These are phyloP conservation scores for Maconellicoccus hirsutus DNA, from an alignment of 1,140 invertebrate species.

Conservation along the genomic window DNA sequence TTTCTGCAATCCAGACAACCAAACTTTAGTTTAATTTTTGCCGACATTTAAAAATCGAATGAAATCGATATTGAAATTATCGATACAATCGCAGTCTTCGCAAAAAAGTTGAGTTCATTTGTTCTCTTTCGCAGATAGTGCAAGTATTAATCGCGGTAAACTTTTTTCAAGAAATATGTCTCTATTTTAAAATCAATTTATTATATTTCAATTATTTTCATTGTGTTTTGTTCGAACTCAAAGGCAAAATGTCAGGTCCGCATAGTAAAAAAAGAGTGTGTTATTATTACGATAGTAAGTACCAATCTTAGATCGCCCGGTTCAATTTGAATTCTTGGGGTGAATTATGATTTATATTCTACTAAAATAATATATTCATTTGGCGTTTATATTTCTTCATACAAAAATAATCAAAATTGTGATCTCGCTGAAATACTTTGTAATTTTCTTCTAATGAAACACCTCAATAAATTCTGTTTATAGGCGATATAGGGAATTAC, in stretches of 20 bases:
- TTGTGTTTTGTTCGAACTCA: neutral
- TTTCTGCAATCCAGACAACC: too few relatives aligned
- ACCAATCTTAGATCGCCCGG: conserved; percentile 24
- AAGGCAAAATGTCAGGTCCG: conserved; percentile 23
- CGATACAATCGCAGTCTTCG: too few relatives aligned
- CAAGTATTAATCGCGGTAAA: neutral
- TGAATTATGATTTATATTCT: conserved; percentile 26
- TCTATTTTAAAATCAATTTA: neutral
- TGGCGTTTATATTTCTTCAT: neutral
- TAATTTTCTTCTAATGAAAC: neutral
- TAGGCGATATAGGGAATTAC: conserved; percentile 98
- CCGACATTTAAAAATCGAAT: too few relatives aligned
- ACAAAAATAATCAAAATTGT: too few relatives aligned
- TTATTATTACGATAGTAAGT: conserved; percentile 99
- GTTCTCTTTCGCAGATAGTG: neutral
- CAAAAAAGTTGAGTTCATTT: too few relatives aligned
- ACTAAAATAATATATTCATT: conserved; percentile 18
- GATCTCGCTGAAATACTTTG: too few relatives aligned
- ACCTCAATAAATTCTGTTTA: conserved; percentile 31
- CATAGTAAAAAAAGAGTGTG: conserved; percentile 88
- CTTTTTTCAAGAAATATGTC: neutral
- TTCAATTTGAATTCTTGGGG: neutral
- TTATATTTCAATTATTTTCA: neutral
- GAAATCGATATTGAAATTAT: too few relatives aligned
- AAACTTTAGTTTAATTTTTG: too few relatives aligned